Conservation (phyloP, 2,888 invertebrate genomes). For the Danaus chrysippus region DNA sequence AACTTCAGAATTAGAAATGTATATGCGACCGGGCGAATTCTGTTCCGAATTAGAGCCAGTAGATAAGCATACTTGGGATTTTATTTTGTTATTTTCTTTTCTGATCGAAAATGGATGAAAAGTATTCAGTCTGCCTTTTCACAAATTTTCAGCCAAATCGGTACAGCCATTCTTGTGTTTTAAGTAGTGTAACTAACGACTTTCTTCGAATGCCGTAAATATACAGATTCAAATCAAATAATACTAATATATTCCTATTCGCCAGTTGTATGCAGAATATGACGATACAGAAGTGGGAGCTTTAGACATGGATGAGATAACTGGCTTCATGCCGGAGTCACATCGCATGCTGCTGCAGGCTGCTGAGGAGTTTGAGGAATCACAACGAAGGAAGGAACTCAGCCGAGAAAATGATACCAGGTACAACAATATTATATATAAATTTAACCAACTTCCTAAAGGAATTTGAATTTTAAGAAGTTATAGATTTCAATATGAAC, state of each 20-base stretch:
- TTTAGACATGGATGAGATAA: conserved; percentile 93
- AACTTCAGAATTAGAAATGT: too few species aligned
- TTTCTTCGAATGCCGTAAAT: background rate
- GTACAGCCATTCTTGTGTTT: too few species aligned
- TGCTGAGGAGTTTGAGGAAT: conserved; percentile 86
- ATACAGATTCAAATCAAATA: background rate
- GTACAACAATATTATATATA: conserved; percentile 37
- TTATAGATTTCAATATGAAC: too few species aligned
- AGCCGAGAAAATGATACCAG: conserved; percentile 76
- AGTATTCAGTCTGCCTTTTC: too few species aligned
- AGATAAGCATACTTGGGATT: too few species aligned
- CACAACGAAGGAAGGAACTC: conserved; percentile 73
- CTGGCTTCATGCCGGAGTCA: conserved; percentile 84
- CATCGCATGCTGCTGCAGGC: conserved; percentile 85
- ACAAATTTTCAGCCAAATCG: too few species aligned
- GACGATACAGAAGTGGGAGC: conserved; percentile 94
- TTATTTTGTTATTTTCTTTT: too few species aligned
- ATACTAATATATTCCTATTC: background rate
- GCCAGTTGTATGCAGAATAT: conserved; percentile 85
- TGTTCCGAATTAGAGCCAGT: too few species aligned
- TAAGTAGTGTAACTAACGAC: too few species aligned
- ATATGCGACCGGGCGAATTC: too few species aligned
- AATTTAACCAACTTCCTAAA: background rate
- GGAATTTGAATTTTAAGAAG: too few species aligned
- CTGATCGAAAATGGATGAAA: too few species aligned